phyloP scores from a whole-genome alignment of 2,797 vertebrate species.

The Parotocinclus haroldoi region DNA sequence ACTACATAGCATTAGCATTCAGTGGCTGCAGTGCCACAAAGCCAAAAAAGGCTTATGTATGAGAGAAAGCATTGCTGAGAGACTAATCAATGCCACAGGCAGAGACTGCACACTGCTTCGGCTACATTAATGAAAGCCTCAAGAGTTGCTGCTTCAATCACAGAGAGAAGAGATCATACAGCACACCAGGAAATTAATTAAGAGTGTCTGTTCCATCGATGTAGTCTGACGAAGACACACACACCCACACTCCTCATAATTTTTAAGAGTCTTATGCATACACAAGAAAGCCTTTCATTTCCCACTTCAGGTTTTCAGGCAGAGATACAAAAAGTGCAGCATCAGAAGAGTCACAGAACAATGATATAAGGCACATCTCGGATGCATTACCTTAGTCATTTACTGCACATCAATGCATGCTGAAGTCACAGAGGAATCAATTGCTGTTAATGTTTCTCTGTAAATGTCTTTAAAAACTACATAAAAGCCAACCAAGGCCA shows the following conservation, averaged over 20 bases:
- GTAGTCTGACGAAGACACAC: conserved; percentile 26
- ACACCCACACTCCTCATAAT: conserved; percentile 22
- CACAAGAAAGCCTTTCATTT: conserved; percentile 24
- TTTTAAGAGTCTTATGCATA: conserved; percentile 12
- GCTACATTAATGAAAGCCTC: conserved; percentile 28
- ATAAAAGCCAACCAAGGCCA: no score
- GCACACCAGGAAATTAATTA: conserved; percentile 36
- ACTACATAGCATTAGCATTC: conserved; percentile 31
- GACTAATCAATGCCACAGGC: conserved; percentile 50
- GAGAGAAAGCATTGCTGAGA: conserved; percentile 33
- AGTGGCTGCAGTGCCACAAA: conserved; percentile 16
- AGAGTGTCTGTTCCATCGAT: conserved; percentile 26
- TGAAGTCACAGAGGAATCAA: neutral
- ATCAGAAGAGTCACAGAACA: neutral
- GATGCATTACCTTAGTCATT: neutral
- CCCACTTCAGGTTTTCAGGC: conserved; percentile 3
- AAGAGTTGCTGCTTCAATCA: conserved; percentile 26
- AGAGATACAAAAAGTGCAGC: neutral
- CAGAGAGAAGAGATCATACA: conserved; percentile 10
- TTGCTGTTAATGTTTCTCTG: neutral
- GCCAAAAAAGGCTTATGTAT: conserved; percentile 18
- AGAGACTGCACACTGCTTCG: conserved; percentile 40
- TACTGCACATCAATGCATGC: neutral
- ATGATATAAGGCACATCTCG: neutral
- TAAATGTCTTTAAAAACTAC: no score